These are phyloP conservation scores for Hemiprocne comata DNA, from an alignment of 2,113 vertebrate species.

Conservation along the genomic window DNA sequence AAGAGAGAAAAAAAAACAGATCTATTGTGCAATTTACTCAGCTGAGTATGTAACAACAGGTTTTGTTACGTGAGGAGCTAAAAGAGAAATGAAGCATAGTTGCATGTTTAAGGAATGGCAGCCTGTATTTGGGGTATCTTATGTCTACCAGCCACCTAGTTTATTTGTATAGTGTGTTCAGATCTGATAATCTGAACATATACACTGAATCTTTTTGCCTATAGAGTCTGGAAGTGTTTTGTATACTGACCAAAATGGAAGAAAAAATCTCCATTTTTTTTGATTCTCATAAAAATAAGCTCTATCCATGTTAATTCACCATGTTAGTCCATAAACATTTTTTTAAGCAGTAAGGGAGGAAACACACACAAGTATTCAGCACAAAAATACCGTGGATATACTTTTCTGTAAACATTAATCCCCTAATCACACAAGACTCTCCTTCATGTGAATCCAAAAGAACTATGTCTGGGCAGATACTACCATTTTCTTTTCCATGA, in stretches of 20 bases:
- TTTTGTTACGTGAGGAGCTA: not conserved
- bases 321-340: not conserved
- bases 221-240: not conserved
- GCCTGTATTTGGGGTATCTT: not conserved
- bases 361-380: not conserved
- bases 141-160: not conserved
- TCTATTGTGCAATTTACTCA: not conserved
- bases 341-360: not conserved
- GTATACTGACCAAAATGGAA: not conserved
- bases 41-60: not conserved
- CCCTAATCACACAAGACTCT: not conserved
- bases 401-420: conserved; percentile 22
- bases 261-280: not conserved
- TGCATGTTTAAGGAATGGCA: not conserved
- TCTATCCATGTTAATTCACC: not conserved
- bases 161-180: not conserved
- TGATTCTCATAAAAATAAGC: conserved; percentile 18
- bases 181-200: not conserved
- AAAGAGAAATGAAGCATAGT: not conserved
- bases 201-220: not conserved
- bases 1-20: not conserved
- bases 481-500: conserved; percentile 27
- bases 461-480: conserved; percentile 18
- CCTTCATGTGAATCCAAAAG: conserved; percentile 20
- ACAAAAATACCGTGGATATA: not conserved